phyloP scores from a whole-genome alignment of 2,888 invertebrate species.

The Strigamia maritima region DNA sequence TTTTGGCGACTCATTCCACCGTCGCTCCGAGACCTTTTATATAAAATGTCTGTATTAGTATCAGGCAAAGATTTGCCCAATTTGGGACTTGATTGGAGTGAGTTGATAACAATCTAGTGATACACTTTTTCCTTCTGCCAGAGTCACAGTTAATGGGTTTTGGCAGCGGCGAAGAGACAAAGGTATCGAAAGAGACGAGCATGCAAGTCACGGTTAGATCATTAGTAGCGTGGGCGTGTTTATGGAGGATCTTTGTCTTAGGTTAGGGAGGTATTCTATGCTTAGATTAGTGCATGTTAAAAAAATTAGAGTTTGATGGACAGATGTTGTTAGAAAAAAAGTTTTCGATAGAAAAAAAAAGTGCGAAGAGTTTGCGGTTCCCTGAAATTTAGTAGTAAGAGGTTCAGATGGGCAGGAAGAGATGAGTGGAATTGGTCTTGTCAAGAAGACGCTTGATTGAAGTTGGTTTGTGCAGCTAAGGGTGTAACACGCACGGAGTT shows the following conservation, averaged over 20 bases:
- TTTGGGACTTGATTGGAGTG: slow-evolving; percentile 3
- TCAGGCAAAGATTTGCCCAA: background rate
- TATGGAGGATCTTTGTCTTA: slow-evolving; percentile 24
- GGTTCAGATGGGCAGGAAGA: background rate
- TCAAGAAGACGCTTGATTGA: slow-evolving; percentile 11
- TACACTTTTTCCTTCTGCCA: slow-evolving; percentile 4
- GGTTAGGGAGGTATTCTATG: background rate
- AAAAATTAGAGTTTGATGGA: background rate
- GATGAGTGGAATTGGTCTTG: slow-evolving; percentile 24
- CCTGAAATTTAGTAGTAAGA: background rate
- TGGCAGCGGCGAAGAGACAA: background rate
- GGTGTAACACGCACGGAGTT: slow-evolving; percentile 2
- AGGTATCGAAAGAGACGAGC: background rate
- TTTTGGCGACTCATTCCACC: too few species aligned
- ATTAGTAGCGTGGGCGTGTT: slow-evolving; percentile 21
- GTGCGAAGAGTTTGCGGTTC: background rate
- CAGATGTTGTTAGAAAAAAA: background rate
- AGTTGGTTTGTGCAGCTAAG: background rate
- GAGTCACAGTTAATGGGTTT: background rate
- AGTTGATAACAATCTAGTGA: slow-evolving; percentile 21
- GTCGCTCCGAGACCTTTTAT: too few species aligned
- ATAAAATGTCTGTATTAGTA: background rate
- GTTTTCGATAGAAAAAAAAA: background rate
- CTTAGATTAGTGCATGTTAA: background rate
- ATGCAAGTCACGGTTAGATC: slow-evolving; percentile 29